phyloP scores from a whole-genome alignment of 2,888 invertebrate genomes.

The Sinelater perroti region DNA sequence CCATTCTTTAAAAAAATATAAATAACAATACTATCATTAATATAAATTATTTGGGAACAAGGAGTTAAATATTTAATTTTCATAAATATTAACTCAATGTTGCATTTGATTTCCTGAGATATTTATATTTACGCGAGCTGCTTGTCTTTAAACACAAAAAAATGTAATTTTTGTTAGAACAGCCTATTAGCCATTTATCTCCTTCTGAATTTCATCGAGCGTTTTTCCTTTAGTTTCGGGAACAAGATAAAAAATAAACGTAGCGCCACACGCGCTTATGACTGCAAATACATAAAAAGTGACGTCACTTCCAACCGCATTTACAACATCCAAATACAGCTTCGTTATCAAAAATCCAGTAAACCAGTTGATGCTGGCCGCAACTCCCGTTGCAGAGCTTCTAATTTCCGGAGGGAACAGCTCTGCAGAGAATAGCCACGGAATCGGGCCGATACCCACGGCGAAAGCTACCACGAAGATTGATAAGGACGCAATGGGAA shows the following conservation, averaged over 20 bases:
- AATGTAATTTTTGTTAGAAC: no score
- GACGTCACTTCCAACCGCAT: slow-evolving; percentile 66
- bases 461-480: slow-evolving; percentile 83
- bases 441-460: slow-evolving; percentile 86
- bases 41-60: no score
- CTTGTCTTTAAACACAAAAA: no score
- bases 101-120: no score
- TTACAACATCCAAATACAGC: slow-evolving; percentile 70
- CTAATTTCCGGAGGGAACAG: slow-evolving; percentile 82
- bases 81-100: no score
- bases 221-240: slow-evolving; percentile 77
- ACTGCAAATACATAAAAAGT: slow-evolving; percentile 81
- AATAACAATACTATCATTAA: no score
- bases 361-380: slow-evolving; percentile 85
- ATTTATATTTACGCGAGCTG: no score
- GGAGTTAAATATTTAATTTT: no score
- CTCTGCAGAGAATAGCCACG: slow-evolving; percentile 87
- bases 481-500: slow-evolving; percentile 78
- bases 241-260: slow-evolving; percentile 74
- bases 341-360: slow-evolving; percentile 83
- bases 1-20: no score
- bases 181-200: no score
- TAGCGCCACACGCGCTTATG: slow-evolving; percentile 70
- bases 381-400: slow-evolving; percentile 77
- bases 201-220: no score